phyloP scores from a whole-genome alignment of 2,113 vertebrate genomes.

The Corythornis cristatus region DNA sequence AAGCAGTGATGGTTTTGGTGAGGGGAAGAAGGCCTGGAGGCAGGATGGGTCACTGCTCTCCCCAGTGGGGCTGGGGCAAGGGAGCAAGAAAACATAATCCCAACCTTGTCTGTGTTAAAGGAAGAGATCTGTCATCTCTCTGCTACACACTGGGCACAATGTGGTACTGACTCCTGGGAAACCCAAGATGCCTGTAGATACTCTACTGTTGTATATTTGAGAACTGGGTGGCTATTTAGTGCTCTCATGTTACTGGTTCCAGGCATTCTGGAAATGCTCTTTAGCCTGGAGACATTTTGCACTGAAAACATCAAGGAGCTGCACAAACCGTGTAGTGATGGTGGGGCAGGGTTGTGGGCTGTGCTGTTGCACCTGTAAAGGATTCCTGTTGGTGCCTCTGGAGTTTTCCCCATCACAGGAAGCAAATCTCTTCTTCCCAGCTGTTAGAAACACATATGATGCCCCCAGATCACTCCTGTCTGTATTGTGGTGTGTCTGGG shows the following conservation, averaged over 20 bases:
- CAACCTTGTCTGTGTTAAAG: not conserved
- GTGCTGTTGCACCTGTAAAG: not conserved
- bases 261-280: not conserved
- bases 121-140: not conserved
- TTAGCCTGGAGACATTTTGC: not conserved
- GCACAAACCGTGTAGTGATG: not conserved
- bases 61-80: not conserved
- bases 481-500: not conserved
- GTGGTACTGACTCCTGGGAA: not conserved
- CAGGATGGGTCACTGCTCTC: not conserved
- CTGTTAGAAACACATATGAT: not conserved
- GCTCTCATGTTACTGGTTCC: not conserved
- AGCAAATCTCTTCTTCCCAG: not conserved
- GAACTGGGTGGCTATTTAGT: not conserved
- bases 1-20: not conserved
- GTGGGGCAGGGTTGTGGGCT: not conserved
- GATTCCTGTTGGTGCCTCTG: accelerated
- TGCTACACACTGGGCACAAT: not conserved
- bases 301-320: not conserved
- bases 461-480: not conserved
- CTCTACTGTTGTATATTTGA: not conserved
- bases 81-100: not conserved
- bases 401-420: not conserved
- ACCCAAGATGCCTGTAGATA: not conserved
- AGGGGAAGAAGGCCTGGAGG: not conserved